A percentile compares a stretch with the other conserved stretches of the same genome.
Evolutionary conservation across 2,797 vertebrate species (phyloP).

Genomic region (Ambastaia sidthimunki): DNA sequence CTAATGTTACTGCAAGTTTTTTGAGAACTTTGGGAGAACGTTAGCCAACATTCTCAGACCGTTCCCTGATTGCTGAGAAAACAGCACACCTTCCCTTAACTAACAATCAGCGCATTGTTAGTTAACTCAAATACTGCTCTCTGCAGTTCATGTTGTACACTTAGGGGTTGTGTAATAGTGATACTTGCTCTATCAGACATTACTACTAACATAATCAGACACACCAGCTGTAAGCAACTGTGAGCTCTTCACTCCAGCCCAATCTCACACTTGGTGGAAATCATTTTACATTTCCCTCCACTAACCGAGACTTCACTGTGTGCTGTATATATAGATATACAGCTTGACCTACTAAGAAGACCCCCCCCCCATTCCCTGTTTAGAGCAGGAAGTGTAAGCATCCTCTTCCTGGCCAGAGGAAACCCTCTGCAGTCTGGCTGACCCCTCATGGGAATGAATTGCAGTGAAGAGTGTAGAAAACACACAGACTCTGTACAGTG

Average conservation of each 20-base stretch:
- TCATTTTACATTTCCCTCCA: neutral
- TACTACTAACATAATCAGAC: neutral
- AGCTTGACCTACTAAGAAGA: neutral
- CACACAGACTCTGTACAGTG: constrained; percentile 5
- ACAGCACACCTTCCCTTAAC: neutral
- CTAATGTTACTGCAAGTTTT: too few species aligned
- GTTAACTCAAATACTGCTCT: neutral
- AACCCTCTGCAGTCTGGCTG: constrained; percentile 28
- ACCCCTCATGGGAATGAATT: constrained; percentile 9
- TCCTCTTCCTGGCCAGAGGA: constrained; percentile 44
- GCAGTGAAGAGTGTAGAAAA: constrained; percentile 17
- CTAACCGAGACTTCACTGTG: neutral
- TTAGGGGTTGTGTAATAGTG: neutral
- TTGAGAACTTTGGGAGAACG: too few species aligned
- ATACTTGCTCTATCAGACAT: neutral
- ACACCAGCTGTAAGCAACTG: neutral
- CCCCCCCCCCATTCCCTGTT: constrained; percentile 11
- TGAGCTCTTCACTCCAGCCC: neutral
- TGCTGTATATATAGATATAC: neutral
- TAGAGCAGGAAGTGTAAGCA: constrained; percentile 29
- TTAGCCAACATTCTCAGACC: too few species aligned
- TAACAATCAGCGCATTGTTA: too few species aligned
- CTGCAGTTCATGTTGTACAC: too few species aligned
- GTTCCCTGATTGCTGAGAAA: too few species aligned
- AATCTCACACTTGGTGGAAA: neutral